Evolutionary conservation across 2,888 invertebrate genomes (phyloP).

Genomic region (Drosophila lacicola): DNA sequence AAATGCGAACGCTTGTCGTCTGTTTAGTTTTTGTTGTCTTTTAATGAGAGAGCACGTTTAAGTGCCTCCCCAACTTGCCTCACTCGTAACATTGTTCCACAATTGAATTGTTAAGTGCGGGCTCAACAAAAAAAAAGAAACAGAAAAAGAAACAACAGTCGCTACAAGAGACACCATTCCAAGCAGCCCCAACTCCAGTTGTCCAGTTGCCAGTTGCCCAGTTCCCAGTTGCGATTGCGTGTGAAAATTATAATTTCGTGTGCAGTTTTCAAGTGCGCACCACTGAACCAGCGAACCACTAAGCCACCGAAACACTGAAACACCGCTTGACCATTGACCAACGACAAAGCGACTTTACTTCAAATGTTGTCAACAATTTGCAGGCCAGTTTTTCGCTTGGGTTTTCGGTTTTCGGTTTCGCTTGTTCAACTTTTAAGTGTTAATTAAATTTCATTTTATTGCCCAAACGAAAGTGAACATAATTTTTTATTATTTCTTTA

Average conservation of each 20-base stretch:
- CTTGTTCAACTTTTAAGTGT: conserved; percentile 60
- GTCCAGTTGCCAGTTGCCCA: background rate
- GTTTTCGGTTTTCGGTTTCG: conserved; percentile 17
- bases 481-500: conserved; percentile 18
- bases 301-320: conserved; percentile 12
- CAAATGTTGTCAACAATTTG: conserved; percentile 76
- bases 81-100: conserved; percentile 53
- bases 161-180: conserved; percentile 45
- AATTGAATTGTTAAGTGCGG: conserved; percentile 79
- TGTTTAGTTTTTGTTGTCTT: conserved; percentile 25
- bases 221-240: conserved; percentile 68
- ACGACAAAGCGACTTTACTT: conserved; percentile 44
- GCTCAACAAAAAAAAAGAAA: conserved; percentile 14
- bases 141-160: conserved; percentile 7
- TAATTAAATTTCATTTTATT: conserved; percentile 70
- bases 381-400: conserved; percentile 47
- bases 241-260: conserved; percentile 82
- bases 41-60: conserved; percentile 50
- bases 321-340: conserved; percentile 38
- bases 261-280: conserved; percentile 61
- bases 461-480: conserved; percentile 52
- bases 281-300: conserved; percentile 9
- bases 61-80: conserved; percentile 20
- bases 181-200: conserved; percentile 19
- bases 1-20: conserved; percentile 57